Conservation (phyloP, 2,888 invertebrate genomes). For the Agriopis aurantiaria region DNA sequence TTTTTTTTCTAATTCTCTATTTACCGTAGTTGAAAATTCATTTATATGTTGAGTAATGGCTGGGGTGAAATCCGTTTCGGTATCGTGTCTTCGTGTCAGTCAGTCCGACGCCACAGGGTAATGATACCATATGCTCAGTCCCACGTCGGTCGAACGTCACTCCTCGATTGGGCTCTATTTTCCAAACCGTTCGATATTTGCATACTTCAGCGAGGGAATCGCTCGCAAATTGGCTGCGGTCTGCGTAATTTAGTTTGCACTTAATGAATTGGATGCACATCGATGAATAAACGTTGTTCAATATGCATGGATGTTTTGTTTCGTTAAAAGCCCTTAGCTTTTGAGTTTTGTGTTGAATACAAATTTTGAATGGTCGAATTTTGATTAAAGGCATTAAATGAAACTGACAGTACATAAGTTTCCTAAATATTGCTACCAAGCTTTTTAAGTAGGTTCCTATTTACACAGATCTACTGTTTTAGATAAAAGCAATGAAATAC, state of each 20-base stretch:
- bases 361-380: not conserved
- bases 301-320: slow-evolving; percentile 40
- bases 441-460: too few species aligned
- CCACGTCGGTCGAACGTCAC: slow-evolving; percentile 32
- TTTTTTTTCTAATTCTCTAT: not conserved
- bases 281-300: slow-evolving; percentile 43
- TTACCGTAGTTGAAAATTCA: not conserved
- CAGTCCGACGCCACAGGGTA: slow-evolving; percentile 47
- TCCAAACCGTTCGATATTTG: slow-evolving; percentile 55
- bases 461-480: too few species aligned
- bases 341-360: slow-evolving; percentile 20
- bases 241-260: slow-evolving; percentile 50
- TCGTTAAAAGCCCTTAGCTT: slow-evolving; percentile 30
- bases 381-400: too few species aligned
- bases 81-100: slow-evolving; percentile 33
- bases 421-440: too few species aligned
- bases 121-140: slow-evolving; percentile 57
- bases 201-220: slow-evolving; percentile 53
- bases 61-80: slow-evolving; percentile 8
- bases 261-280: slow-evolving; percentile 52
- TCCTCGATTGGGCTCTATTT: slow-evolving; percentile 53
- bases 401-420: too few species aligned
- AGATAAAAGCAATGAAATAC: too few species aligned
- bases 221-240: slow-evolving; percentile 56
- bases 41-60: slow-evolving; percentile 13